Base-by-base conservation (phyloP, 2,888 invertebrate genomes). In the Coleophora flavipennella region DNA sequence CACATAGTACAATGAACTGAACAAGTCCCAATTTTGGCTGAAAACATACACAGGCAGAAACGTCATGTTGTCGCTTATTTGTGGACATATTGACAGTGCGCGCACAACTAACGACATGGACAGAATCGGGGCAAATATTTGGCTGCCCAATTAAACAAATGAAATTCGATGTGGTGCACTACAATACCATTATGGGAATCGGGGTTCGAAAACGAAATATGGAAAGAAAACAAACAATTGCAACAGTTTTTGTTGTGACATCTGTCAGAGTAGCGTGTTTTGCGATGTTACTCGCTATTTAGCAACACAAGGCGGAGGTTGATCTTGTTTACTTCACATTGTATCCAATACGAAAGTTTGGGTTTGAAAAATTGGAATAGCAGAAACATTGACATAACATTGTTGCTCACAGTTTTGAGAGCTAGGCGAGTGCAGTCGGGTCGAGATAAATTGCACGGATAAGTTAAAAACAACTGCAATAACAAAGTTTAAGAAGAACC, bases 61-160 rank as follows among this genome's bases (percentile, higher is more conserved):
- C 54, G 50, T 55, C 56, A 54, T 61, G 62, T 59, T 64, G 65
- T 68, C 66, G 62, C 70, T 66, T 72, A 67, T 68, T 67, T 67
- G 65, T 66, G 66, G 61, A 71, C 60, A 54, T 78, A 75, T 79
- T 79, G 78, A 79, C 77, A 72, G 67, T 67, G 68, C 62, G 58
- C 65, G 69, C 66, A 72, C 70, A 65, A 70, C 76, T 76, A 76
- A 75, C 74, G 71, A 67, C 70, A 63, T 60, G 51, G 64, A 64
- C 68, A 55, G 65, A 68, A 75, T 62, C 62, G 57, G 59, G 49
- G 43, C 74, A 77, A 80, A 80, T 77, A 76, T 79, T 76, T 73
- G 68, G 60, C 45, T 63, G 67, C 67, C 61, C 71, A 77, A 78
- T 78, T 77, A 77, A 71, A 75, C 69, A 75, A 75, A 76, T 68